Evolutionary conservation across 1,140 invertebrate species (phyloP).

Genomic region (Cyclina sinensis): DNA sequence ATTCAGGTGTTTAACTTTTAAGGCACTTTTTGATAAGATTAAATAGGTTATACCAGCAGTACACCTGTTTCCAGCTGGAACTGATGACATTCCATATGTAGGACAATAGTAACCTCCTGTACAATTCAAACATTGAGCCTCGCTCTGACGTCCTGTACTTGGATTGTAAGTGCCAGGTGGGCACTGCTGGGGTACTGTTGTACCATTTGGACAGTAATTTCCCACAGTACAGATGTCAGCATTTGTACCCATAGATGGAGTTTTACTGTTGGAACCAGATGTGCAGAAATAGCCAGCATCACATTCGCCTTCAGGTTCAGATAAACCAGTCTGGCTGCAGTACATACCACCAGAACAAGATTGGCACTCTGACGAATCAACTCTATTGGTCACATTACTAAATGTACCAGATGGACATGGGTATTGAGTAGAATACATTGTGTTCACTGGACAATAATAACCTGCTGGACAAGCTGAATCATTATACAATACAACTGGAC

Average conservation of each 20-base stretch:
- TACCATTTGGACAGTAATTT: conserved; percentile 81
- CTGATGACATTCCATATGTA: conserved; percentile 80
- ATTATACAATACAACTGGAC: conserved; percentile 82
- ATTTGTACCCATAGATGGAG: conserved; percentile 75
- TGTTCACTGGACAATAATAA: conserved; percentile 81
- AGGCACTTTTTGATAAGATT: too few species aligned
- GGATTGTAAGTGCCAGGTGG: conserved; percentile 82
- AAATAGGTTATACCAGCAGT: conserved; percentile 72
- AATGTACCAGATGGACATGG: conserved; percentile 84
- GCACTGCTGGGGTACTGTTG: conserved; percentile 75
- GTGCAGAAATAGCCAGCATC: conserved; percentile 82
- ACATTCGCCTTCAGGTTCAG: conserved; percentile 78
- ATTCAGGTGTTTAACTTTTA: too few species aligned
- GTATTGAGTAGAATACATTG: conserved; percentile 75
- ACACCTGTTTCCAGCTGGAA: conserved; percentile 22
- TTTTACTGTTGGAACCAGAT: conserved; percentile 79
- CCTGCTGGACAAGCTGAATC: conserved; percentile 80
- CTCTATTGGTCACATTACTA: conserved; percentile 81
- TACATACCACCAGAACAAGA: conserved; percentile 82
- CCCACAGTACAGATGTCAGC: conserved; percentile 82
- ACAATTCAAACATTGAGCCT: conserved; percentile 79
- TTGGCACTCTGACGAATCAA: conserved; percentile 75
- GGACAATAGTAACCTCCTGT: conserved; percentile 80
- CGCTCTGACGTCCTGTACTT: conserved; percentile 70
- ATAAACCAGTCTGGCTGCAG: conserved; percentile 80